Percentiles rank a stretch among this genome's conserved stretches.
Conservation (phyloP, 2,113 vertebrate genomes). For the Orientallactaga bullata region DNA sequence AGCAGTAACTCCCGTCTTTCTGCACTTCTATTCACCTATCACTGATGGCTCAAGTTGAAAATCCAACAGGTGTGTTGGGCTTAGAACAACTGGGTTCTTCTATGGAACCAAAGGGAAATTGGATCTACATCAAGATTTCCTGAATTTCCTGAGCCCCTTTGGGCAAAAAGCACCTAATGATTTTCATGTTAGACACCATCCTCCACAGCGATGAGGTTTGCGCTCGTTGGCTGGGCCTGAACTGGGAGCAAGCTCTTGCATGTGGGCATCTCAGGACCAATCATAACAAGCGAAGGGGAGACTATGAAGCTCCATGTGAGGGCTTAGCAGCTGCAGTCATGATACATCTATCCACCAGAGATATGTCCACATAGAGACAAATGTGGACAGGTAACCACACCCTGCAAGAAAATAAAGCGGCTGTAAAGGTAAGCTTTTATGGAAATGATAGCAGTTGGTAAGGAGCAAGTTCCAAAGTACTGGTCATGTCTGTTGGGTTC, state of each 20-base stretch:
- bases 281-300: not conserved
- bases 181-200: conserved; percentile 28
- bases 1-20: not conserved
- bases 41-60: conserved; percentile 22
- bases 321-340: not conserved
- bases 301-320: not conserved
- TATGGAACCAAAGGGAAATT: not conserved
- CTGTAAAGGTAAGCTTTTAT: conserved; percentile 41
- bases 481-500: not conserved
- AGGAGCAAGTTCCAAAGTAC: conserved; percentile 10
- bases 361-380: no score
- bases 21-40: not conserved
- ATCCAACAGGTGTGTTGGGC: not conserved
- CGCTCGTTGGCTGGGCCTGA: not conserved
- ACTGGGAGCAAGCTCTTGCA: not conserved
- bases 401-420: conserved; percentile 40
- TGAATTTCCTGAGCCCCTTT: conserved; percentile 13
- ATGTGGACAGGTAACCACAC: conserved; percentile 15
- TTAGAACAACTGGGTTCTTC: not conserved
- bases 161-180: not conserved
- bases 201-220: not conserved
- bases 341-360: not conserved
- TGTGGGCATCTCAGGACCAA: not conserved
- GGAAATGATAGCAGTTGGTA: not conserved
- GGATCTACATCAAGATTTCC: not conserved